Conservation (phyloP, 2,888 invertebrate genomes). For the Margaritifera margaritifera region DNA sequence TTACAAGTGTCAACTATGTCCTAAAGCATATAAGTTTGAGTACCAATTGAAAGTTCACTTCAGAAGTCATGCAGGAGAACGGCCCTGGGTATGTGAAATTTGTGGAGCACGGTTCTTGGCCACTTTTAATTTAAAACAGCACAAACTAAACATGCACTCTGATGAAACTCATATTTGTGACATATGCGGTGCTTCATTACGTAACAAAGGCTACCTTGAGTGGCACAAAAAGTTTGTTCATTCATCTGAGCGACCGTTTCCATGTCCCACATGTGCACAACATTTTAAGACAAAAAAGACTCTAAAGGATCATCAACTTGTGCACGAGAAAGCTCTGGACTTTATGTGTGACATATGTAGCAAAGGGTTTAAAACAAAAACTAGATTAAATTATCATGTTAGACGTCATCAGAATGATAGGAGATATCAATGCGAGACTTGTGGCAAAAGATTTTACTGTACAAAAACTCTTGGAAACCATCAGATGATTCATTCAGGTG, state of each 20-base stretch:
- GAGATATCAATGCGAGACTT: slow-evolving; percentile 11
- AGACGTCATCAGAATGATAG: slow-evolving; percentile 15
- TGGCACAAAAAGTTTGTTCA: slow-evolving; percentile 26
- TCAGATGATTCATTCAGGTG: slow-evolving; percentile 18
- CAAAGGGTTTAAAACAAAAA: slow-evolving; percentile 15
- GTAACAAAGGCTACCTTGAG: slow-evolving; percentile 17
- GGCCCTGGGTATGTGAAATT: too few relatives aligned
- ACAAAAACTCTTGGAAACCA: slow-evolving; percentile 18
- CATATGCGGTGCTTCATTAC: slow-evolving; percentile 20
- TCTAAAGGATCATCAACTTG: slow-evolving; percentile 26
- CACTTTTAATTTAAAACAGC: too few relatives aligned
- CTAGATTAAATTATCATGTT: slow-evolving; percentile 7
- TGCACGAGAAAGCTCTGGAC: slow-evolving; percentile 17
- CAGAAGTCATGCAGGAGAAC: slow-evolving; percentile 5
- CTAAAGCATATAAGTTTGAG: slow-evolving; percentile 12
- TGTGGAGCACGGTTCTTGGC: too few relatives aligned
- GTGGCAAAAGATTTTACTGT: slow-evolving; percentile 17
- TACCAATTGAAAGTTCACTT: slow-evolving; percentile 17
- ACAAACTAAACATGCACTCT: too few relatives aligned
- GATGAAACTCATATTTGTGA: slow-evolving; percentile 10
- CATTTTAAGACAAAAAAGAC: slow-evolving; percentile 34
- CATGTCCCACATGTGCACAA: slow-evolving; percentile 18
- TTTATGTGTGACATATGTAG: slow-evolving; percentile 32
- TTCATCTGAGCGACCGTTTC: slow-evolving; percentile 19
- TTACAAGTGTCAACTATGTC: slow-evolving; percentile 14